Percentiles rank a stretch among this genome's conserved stretches.
phyloP scores from a whole-genome alignment of 2,888 invertebrate species.

The Odontocerum albicorne region DNA sequence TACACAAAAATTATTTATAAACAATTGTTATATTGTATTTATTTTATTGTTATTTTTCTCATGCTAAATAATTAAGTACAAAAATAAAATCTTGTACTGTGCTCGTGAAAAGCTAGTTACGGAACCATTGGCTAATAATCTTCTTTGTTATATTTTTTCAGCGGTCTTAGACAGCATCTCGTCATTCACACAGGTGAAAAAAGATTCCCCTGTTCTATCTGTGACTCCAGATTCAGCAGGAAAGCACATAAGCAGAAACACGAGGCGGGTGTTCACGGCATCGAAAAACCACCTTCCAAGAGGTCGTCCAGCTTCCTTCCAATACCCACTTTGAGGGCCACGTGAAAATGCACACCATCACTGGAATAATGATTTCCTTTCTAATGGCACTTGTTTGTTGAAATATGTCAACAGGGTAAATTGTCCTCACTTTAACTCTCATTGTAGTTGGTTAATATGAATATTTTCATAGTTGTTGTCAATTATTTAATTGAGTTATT shows the following conservation, averaged over 20 bases:
- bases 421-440: no score
- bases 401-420: no score
- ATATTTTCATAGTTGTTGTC: no score
- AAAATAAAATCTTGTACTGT: no score
- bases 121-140: no score
- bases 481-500: no score
- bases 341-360: no score
- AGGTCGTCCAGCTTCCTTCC: neutral
- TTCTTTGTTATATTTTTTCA: neutral
- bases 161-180: conserved; percentile 27
- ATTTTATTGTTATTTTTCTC: neutral
- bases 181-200: conserved; percentile 29
- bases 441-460: no score
- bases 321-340: no score
- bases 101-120: no score
- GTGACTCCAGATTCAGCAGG: conserved; percentile 26
- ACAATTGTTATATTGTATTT: neutral
- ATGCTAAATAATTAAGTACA: neutral
- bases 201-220: conserved; percentile 27
- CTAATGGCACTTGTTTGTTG: no score
- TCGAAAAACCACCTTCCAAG: conserved; percentile 12
- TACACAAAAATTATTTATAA: neutral
- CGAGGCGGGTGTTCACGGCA: conserved; percentile 25
- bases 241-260: conserved; percentile 31
- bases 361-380: no score